Percentiles rank a stretch among this genome's conserved stretches.
phyloP scores from a whole-genome alignment of 2,888 invertebrate genomes.

The Andrena chrysosceles region DNA sequence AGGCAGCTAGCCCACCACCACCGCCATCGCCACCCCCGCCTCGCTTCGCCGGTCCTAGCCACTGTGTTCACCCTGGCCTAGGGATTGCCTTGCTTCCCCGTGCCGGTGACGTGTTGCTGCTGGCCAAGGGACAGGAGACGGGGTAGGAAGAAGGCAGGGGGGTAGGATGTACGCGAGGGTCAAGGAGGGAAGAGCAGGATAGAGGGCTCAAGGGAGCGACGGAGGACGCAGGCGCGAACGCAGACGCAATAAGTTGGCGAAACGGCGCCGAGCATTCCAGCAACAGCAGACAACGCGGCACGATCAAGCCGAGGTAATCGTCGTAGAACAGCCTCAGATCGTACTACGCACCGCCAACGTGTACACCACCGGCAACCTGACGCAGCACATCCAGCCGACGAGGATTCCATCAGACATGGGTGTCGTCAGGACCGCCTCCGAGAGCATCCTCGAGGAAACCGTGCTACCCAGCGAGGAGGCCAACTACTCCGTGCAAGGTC shows the following conservation, averaged over 20 bases:
- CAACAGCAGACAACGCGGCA: constrained; percentile 75
- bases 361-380: constrained; percentile 5
- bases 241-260: constrained; percentile 71
- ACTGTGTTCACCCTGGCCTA: constrained; percentile 71
- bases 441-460: constrained; percentile 80
- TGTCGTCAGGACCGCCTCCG: constrained; percentile 80
- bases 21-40: constrained; percentile 18
- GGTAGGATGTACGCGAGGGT: constrained; percentile 59
- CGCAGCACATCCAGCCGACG: not conserved
- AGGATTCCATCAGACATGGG: constrained; percentile 73
- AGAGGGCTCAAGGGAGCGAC: constrained; percentile 52
- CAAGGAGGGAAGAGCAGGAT: constrained; percentile 66
- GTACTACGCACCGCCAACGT: constrained; percentile 26
- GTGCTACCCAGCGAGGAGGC: constrained; percentile 81
- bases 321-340: constrained; percentile 37
- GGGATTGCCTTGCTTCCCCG: constrained; percentile 57
- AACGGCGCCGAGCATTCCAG: constrained; percentile 71
- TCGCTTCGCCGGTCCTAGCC: constrained; percentile 18
- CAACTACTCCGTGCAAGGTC: constrained; percentile 80
- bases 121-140: constrained; percentile 21
- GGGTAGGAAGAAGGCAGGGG: constrained; percentile 30
- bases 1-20: constrained; percentile 29
- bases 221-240: constrained; percentile 79
- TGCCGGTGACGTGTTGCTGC: constrained; percentile 36
- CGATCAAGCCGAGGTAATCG: constrained; percentile 69